Conservation (phyloP, 2,113 vertebrate genomes). For the Xenus cinereus region DNA sequence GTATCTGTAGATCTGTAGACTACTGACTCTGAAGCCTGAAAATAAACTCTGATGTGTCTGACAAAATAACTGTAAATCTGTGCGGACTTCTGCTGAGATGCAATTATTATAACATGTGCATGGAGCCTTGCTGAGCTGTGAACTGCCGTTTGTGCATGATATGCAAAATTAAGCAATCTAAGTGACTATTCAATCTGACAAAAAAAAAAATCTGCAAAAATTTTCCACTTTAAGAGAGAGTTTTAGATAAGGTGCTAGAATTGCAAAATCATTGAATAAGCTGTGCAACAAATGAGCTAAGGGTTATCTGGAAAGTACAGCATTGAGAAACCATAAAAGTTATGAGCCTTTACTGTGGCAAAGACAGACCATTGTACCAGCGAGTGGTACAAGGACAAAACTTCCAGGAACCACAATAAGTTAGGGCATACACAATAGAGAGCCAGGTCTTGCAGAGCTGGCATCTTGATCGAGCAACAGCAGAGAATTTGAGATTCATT, state of each 20-base stretch:
- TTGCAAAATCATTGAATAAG: neutral
- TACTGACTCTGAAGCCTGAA: neutral
- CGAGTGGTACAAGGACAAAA: neutral
- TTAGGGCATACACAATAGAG: neutral
- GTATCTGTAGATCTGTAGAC: neutral
- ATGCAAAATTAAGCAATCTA: neutral
- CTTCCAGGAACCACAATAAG: neutral
- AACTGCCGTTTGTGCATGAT: neutral
- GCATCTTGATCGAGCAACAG: neutral
- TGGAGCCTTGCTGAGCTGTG: neutral
- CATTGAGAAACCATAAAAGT: neutral
- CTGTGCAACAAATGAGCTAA: neutral
- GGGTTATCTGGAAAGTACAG: neutral
- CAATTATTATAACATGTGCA: neutral
- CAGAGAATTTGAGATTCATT: neutral
- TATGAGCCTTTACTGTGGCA: neutral
- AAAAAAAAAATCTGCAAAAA: neutral
- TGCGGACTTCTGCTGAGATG: neutral
- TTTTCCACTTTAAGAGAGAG: neutral
- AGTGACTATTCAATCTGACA: neutral
- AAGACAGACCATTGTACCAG: neutral
- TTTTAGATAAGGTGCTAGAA: neutral
- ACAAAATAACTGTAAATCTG: neutral
- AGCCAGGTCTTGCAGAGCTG: neutral
- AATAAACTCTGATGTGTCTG: neutral